Base-by-base conservation (phyloP, 2,797 vertebrate species). In the Psittacula echo region DNA sequence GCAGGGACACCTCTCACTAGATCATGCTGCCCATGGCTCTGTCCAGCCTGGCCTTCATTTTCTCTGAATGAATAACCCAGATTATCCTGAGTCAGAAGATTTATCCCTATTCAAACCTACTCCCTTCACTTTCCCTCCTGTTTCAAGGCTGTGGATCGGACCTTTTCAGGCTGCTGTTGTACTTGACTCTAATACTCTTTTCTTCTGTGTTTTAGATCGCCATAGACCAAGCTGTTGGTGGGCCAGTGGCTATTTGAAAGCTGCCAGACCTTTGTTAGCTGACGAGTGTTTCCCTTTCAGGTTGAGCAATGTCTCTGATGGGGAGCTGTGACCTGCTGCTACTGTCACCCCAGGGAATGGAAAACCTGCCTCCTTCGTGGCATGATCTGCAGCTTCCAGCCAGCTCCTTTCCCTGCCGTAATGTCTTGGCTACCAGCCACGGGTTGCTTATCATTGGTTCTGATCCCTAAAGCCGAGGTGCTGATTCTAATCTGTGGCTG, bases 401-500 rank as follows among this genome's bases (percentile, higher is more conserved):
- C 13, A 0, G 50, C 85, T 89, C 65, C 79, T 95, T 94, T 47
- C 30, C 37, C 34, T 2, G 10, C 71, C 91, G 74, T 54, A 41
- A 44, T 70, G 80, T 81, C 92, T 90, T 95, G 94, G 95, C 95
- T 65, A 47, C 83, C 62, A 48, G 93, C 89, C 66, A 23, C 2
- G 45, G 85, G 65, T 75, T 89, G 61, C 94, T 97, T 96, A 96
- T 97, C 95, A 79, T 19, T 10, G 11, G 41, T 85, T 87, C 84
- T 91, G 93, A 96, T 95, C 80, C 91, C 93, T 82, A 89, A 90
- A 95, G 89, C 86, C 7, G 4, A 97, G 93, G 80, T 90, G 87
- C 94, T 94, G 87, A 97, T 95, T 96, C 76, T 94, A 95, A 96
- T 97, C 94, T 95, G 53, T 39, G 71, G 56, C 95, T 94, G 96